Conservation (phyloP, 2,888 invertebrate genomes). For the Parasteatoda lunata region DNA sequence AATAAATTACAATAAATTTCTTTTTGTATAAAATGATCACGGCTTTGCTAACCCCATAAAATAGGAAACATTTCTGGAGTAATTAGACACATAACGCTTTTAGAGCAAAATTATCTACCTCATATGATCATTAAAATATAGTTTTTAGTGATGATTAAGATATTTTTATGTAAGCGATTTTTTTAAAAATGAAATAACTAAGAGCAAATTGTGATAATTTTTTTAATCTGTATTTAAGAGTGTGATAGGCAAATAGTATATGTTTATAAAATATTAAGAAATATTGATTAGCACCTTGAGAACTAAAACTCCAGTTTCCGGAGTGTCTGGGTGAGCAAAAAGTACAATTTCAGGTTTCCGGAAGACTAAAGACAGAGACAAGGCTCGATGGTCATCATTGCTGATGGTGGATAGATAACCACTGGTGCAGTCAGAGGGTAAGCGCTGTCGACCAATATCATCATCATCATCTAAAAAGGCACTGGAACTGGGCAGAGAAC, state of each 20-base stretch:
- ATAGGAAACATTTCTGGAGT: too few species aligned
- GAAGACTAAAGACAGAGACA: slow-evolving; percentile 83
- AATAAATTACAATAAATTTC: too few species aligned
- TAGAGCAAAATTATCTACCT: too few species aligned
- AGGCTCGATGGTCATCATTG: slow-evolving; percentile 77
- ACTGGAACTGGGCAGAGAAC: slow-evolving; percentile 35
- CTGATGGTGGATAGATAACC: slow-evolving; percentile 78
- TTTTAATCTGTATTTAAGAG: background rate
- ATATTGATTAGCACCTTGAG: slow-evolving; percentile 76
- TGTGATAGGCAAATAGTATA: too few species aligned
- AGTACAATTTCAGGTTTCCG: slow-evolving; percentile 86
- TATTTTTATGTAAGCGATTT: background rate
- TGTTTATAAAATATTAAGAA: background rate
- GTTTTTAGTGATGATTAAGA: background rate
- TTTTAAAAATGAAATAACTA: background rate
- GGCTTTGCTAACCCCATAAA: too few species aligned
- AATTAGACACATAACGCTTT: too few species aligned
- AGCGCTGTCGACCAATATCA: slow-evolving; percentile 74
- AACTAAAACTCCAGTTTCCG: slow-evolving; percentile 79
- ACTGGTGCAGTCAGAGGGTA: slow-evolving; percentile 79
- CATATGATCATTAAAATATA: too few species aligned
- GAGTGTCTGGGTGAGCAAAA: slow-evolving; percentile 77
- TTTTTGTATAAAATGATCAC: too few species aligned
- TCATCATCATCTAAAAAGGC: slow-evolving; percentile 50
- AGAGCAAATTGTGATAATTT: background rate